These are phyloP conservation scores for Eupristina koningsbergeri DNA, from an alignment of 1,140 invertebrate genomes.

Conservation along the genomic window DNA sequence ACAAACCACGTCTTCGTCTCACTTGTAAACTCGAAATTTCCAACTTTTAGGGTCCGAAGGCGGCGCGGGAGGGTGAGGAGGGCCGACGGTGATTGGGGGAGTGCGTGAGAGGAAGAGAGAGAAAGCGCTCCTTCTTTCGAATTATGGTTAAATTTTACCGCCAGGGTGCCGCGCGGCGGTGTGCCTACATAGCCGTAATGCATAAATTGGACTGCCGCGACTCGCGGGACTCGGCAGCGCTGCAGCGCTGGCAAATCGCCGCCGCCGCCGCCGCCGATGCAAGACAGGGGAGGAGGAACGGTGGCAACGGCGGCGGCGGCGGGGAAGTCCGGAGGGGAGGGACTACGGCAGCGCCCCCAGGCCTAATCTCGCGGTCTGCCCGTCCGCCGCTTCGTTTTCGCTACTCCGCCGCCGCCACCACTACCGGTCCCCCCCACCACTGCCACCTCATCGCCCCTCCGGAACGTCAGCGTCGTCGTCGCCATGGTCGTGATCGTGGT, in stretches of 20 bases:
- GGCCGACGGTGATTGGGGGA: background rate
- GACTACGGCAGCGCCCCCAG: background rate
- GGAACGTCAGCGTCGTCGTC: background rate
- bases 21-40: background rate
- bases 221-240: conserved; percentile 63
- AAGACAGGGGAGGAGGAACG: no score
- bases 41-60: background rate
- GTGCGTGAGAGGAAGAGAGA: conserved; percentile 34
- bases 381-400: conserved; percentile 57
- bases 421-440: background rate
- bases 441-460: background rate
- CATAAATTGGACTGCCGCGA: conserved; percentile 74
- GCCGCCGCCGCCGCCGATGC: no score
- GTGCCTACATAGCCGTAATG: conserved; percentile 75
- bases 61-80: background rate
- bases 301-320: background rate
- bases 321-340: no score
- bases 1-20: background rate
- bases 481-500: background rate
- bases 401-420: conserved; percentile 53
- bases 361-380: no score
- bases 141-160: conserved; percentile 46
- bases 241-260: conserved; percentile 58
- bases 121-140: conserved; percentile 45
- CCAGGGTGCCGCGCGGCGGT: conserved; percentile 59